Base-by-base conservation (phyloP, 2,888 invertebrate genomes). In the Eristalinus sepulchralis region DNA sequence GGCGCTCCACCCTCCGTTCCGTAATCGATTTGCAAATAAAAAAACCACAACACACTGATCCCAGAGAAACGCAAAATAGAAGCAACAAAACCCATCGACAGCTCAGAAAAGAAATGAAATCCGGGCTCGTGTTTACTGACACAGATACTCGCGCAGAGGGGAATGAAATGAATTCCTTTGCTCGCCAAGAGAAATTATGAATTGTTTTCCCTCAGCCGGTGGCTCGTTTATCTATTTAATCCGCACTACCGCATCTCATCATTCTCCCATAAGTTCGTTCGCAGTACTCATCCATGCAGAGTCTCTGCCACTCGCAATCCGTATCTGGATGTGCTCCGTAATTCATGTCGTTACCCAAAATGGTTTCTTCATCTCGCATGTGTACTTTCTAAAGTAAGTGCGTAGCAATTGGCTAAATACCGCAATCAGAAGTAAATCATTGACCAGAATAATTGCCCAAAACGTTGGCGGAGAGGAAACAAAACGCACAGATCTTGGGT, bases 1-100 rank as follows among this genome's bases (percentile, higher is more conserved):
- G 47, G 47, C 47, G 3, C 47, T 17, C 47, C 17, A n/a, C 17
- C 47, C 4, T 8, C 47, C 47, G 63, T 83, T 83, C 83, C 79
- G 70, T 83, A 79, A 83, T 83, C 83, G 68, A 83, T 83, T 83
- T 83, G 31, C 57, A 68, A 83, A 17, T n/a, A 17, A 47, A 17
- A 47, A 64, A 73, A 55, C 55, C 17, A 72, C 60, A 60, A 39
- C n/a, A 73, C 62, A 83, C 72, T 79, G 73, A 83, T 78, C 72
- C 59, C 34, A 75, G 79, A 68, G 36, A 73, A 71, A 59, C 63
- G 57, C 39, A 53, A 13, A 57, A 55, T n/a, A 17, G 6, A 39
- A 62, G 57, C 24, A 60, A 75, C 17, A 64, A 64, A 55, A 34
- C 34, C n/a, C 36, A 60, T 47, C 47, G 47, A 47, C 47, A 47